Evolutionary conservation across 2,888 invertebrate genomes (phyloP), one percentile per base, ranked within the genome.

Genomic region (Drosophila suboccidentalis): DNA sequence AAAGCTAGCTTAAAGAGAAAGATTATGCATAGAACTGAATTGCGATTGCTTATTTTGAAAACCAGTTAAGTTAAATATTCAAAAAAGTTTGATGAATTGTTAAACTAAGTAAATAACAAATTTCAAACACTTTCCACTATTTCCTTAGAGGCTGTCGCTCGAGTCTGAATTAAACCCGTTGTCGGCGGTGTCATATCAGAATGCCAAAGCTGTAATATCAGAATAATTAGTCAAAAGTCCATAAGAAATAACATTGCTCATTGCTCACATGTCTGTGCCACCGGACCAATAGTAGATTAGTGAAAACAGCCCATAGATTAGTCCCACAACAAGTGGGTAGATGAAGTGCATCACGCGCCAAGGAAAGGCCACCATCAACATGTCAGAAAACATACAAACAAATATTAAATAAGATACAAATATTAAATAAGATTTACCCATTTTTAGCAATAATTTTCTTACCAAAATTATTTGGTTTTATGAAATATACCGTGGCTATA

Each of bases 301-400:
- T 19, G 94, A 94, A 89, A 95, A 96, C 2, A 94, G 17, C 0
- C 94, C 91, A 84, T 94, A 95, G 11, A 92, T 87, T 4, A 94
- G 70, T 0, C 95, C 95, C 47, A 95, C 94, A 9, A 93, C 90
- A 0, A 95, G 92, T n/a, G 95, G 94, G 93, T 95, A 95, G 78
- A 95, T 92, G 46, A 94, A 94, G 82, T 95, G 94, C 57, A 95
- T 93, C 29, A 96, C 91, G 2, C 95, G 94, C 11, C 96, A 93
- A 0, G 97, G 97, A 85, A 96, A 95, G 39, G 95, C 94, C 0
- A 95, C 95, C 44, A 97, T 91, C 49, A 94, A 94, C 50, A 96
- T 92, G 92, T 97, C 97, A 3, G 95, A 75, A 8, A 96, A 71
- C 95, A 97, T 96, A 62, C 96, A 91, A 10, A 95, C 72, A n/a